Conservation (phyloP, 2,888 invertebrate species). For the Synanthedon formicaeformis region DNA sequence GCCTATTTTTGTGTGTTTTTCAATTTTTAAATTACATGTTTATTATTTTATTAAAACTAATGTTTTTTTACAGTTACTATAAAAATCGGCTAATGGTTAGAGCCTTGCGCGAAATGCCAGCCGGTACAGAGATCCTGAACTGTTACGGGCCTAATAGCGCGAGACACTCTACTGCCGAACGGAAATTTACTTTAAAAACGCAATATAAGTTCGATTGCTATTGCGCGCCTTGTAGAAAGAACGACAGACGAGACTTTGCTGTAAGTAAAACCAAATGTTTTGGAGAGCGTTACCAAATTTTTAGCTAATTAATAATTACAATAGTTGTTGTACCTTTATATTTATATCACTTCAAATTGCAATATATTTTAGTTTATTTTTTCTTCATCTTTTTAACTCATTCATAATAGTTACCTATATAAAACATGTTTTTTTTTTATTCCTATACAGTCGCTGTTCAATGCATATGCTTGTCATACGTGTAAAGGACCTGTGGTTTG, state of each 20-base stretch:
- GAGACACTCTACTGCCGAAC: conserved; percentile 68
- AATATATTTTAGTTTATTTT: no score
- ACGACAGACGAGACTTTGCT: conserved; percentile 35
- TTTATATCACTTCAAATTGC: no score
- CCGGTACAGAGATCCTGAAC: conserved; percentile 82
- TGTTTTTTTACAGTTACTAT: conserved; percentile 71
- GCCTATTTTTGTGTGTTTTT: no score
- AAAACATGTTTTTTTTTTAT: background rate
- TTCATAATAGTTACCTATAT: background rate
- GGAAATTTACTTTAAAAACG: conserved; percentile 72
- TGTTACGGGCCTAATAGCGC: conserved; percentile 87
- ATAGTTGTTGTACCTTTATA: no score
- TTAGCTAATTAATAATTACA: background rate
- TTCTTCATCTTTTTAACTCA: no score
- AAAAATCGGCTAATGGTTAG: conserved; percentile 78
- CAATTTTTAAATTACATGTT: no score
- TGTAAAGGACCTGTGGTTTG: conserved; percentile 52
- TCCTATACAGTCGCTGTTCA: conserved; percentile 34
- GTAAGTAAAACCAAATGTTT: conserved; percentile 23
- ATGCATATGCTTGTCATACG: conserved; percentile 48
- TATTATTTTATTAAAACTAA: no score
- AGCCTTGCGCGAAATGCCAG: conserved; percentile 72
- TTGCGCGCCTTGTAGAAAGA: conserved; percentile 76
- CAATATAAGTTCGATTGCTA: conserved; percentile 85
- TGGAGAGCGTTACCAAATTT: background rate